Evolutionary conservation across 2,113 vertebrate genomes (phyloP), one percentile per base, ranked within the genome.

Genomic region (Microcebus lehilahytsara): DNA sequence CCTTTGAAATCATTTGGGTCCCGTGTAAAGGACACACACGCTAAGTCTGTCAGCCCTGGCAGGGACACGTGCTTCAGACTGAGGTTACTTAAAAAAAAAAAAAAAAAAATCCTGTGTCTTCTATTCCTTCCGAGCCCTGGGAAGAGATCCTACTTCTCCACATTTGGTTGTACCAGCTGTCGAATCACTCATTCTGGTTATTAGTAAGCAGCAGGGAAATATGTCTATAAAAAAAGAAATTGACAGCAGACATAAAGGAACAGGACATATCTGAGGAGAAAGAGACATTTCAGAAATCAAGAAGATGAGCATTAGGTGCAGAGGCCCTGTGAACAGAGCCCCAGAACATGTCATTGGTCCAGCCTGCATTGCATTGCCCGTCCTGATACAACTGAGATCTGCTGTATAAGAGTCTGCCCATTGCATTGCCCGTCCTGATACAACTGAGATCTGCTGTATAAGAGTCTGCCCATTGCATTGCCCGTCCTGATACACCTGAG

Each of bases 211-310:
- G 14, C 2, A 1, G 88, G 80, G 58, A 96, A 97, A 67, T 64
- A n/a, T 81, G 71, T 97, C 53, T 67, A 22, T 16, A 10, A 97
- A 97, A 90, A 97, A 97, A 66, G 66, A 93, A 87, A 67, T 93
- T 91, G 85, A 85, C 34, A 96, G 83, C 69, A 92, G 90, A 91
- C 40, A 2, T 4, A 88, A 95, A 95, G 67, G 34, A 6, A 2
- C 11, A 77, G 46, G 77, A 81, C 53, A 51, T 71, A 89, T 92
- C 40, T 13, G 7, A 49, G 91, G 49, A 91, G 42, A 62, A 97
- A 90, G 32, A 96, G 53, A 60, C 56, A 49, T 20, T 62, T 46
- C 34, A 85, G 40, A 83, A 84, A 75, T 93, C 93, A 95, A 12
- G 64, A 75, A 97, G 95, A 97, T 37, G 66, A 66, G 7, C 9